These are phyloP conservation scores for Drosophila kambysellisi DNA, from an alignment of 2,888 invertebrate genomes.

Conservation along the genomic window DNA sequence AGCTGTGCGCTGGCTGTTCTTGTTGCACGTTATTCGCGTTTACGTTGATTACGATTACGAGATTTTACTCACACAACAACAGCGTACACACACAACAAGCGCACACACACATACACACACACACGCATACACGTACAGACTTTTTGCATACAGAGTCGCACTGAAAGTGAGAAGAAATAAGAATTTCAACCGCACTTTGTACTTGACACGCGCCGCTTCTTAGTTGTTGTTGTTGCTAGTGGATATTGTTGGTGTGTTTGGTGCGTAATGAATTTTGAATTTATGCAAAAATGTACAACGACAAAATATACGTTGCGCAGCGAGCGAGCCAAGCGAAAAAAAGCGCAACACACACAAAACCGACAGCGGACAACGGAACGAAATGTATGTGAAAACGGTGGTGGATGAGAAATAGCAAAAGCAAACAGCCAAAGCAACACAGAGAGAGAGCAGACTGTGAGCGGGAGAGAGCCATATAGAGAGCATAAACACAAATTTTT, in stretches of 20 bases:
- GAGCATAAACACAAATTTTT: conserved; percentile 36
- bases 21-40: conserved; percentile 59
- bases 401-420: conserved; percentile 50
- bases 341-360: conserved; percentile 58
- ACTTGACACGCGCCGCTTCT: conserved; percentile 48
- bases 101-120: conserved; percentile 6
- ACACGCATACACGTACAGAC: conserved; percentile 10
- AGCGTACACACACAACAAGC: conserved; percentile 5
- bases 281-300: conserved; percentile 63
- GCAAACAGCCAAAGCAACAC: conserved; percentile 29
- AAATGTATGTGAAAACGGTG: conserved; percentile 48
- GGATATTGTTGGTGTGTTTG: conserved; percentile 26
- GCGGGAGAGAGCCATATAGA: conserved; percentile 8
- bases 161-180: conserved; percentile 30
- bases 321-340: conserved; percentile 64
- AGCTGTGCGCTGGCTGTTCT: conserved; percentile 51
- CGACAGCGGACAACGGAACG: conserved; percentile 59
- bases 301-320: conserved; percentile 67
- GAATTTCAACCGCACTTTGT: conserved; percentile 42
- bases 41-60: conserved; percentile 48
- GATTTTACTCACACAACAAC: conserved; percentile 28
- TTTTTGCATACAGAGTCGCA: conserved; percentile 8
- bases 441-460: conserved; percentile 22
- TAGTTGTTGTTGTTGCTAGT: conserved; percentile 27
- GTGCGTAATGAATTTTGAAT: conserved; percentile 54